Evolutionary conservation across 2,888 invertebrate species (phyloP).

Genomic region (Autographa pulchrina): DNA sequence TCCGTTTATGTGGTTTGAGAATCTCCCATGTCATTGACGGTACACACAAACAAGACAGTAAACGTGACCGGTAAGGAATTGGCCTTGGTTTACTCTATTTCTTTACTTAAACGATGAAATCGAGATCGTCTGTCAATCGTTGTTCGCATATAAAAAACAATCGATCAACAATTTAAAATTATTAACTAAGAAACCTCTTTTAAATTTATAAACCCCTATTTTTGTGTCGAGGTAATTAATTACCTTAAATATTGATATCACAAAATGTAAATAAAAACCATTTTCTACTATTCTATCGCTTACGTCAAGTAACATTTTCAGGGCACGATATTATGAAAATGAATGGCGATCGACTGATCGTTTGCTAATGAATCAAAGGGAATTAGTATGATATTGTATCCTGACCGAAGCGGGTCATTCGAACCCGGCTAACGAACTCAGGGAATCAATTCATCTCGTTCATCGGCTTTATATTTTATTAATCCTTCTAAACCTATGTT

Average conservation of each 20-base stretch:
- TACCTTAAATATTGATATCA: too few relatives aligned
- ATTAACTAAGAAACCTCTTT: too few relatives aligned
- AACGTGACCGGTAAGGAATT: background rate
- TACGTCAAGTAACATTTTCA: background rate
- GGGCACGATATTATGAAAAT: background rate
- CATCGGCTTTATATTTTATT: background rate
- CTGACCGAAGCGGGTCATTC: conserved; percentile 4
- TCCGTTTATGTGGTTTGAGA: background rate
- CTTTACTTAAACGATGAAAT: background rate
- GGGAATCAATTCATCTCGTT: background rate
- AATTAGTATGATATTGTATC: conserved; percentile 4
- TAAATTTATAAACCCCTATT: too few relatives aligned
- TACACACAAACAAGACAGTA: background rate
- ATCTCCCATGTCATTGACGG: background rate
- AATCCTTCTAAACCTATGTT: background rate
- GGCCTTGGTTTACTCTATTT: background rate
- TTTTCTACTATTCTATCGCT: too few relatives aligned
- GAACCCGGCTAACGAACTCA: background rate
- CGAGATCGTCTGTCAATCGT: too few relatives aligned
- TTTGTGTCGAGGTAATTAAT: too few relatives aligned
- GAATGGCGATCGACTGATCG: background rate
- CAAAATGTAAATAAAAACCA: too few relatives aligned
- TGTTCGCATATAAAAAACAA: too few relatives aligned
- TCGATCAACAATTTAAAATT: too few relatives aligned
- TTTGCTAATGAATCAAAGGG: conserved; percentile 1